A percentile compares a stretch with the other conserved stretches of the same genome.
phyloP scores from a whole-genome alignment of 1,140 invertebrate species.

The Trissolcus basalis region DNA sequence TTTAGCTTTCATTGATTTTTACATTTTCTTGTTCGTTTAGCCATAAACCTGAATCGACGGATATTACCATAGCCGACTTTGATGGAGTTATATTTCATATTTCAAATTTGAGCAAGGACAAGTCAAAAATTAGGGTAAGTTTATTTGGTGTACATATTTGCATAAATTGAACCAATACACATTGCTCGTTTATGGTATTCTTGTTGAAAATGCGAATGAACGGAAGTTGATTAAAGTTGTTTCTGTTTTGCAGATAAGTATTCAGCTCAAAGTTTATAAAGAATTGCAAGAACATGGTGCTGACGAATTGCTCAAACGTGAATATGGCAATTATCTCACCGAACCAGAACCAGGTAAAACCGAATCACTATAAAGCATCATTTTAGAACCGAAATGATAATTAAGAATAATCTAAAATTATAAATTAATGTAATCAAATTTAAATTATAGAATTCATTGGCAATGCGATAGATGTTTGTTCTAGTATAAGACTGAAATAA shows the following conservation, averaged over 20 bases:
- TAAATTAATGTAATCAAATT: no score
- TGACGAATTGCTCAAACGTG: slow-evolving; percentile 94
- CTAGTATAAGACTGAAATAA: no score
- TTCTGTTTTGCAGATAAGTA: slow-evolving; percentile 87
- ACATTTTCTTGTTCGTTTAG: slow-evolving; percentile 76
- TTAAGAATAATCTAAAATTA: no score
- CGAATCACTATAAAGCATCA: no score
- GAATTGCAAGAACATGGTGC: slow-evolving; percentile 98
- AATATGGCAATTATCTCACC: slow-evolving; percentile 90
- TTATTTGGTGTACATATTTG: slow-evolving; percentile 4
- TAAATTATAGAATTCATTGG: no score
- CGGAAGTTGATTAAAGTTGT: slow-evolving; percentile 10
- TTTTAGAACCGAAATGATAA: no score
- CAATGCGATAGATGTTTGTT: no score
- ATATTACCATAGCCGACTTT: slow-evolving; percentile 96
- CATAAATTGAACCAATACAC: no score
- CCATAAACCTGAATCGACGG: slow-evolving; percentile 95
- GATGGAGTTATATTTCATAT: slow-evolving; percentile 99
- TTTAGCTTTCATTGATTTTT: not conserved
- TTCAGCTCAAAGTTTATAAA: slow-evolving; percentile 98
- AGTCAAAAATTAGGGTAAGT: slow-evolving; percentile 96
- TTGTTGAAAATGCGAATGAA: no score
- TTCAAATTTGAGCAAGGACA: slow-evolving; percentile 96
- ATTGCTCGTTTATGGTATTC: no score
- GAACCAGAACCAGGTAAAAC: slow-evolving; percentile 91